Percentiles rank a stretch among this genome's conserved stretches.
Evolutionary conservation across 2,888 invertebrate genomes (phyloP).

Genomic region (Hipparchia sbordonii): DNA sequence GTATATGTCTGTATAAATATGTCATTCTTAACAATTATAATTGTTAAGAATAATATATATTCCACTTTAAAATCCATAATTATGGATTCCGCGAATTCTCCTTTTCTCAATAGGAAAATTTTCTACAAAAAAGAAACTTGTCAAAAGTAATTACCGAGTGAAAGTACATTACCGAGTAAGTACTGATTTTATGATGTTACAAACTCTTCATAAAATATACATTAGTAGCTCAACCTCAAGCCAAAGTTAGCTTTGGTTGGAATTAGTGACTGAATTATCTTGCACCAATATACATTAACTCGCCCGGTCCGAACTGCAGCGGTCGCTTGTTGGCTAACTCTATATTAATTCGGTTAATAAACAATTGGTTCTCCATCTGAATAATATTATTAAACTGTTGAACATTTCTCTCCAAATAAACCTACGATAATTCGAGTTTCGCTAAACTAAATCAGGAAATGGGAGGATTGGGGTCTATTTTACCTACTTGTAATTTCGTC

Average conservation of each 20-base stretch:
- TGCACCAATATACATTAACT: constrained; percentile 48
- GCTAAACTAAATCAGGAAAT: neutral
- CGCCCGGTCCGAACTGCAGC: constrained; percentile 46
- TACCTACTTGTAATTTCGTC: neutral
- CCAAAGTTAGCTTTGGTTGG: constrained; percentile 23
- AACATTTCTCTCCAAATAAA: constrained; percentile 1
- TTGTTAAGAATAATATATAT: too few relatives aligned
- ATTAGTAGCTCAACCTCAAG: constrained; percentile 9
- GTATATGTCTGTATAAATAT: too few relatives aligned
- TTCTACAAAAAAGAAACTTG: too few relatives aligned
- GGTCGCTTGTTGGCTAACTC: constrained; percentile 45
- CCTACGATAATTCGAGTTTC: neutral
- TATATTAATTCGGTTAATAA: constrained; percentile 47
- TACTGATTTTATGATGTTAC: neutral
- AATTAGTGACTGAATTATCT: constrained; percentile 33
- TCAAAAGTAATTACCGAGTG: too few relatives aligned
- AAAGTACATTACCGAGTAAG: neutral
- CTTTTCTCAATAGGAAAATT: too few relatives aligned
- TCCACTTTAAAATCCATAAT: too few relatives aligned
- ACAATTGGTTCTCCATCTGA: constrained; percentile 52
- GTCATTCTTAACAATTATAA: too few relatives aligned
- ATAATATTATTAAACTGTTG: constrained; percentile 17
- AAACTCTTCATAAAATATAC: neutral
- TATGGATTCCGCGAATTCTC: too few relatives aligned
- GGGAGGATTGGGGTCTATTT: neutral